phyloP scores from a whole-genome alignment of 2,888 invertebrate species.

The Epinotia ramella region DNA sequence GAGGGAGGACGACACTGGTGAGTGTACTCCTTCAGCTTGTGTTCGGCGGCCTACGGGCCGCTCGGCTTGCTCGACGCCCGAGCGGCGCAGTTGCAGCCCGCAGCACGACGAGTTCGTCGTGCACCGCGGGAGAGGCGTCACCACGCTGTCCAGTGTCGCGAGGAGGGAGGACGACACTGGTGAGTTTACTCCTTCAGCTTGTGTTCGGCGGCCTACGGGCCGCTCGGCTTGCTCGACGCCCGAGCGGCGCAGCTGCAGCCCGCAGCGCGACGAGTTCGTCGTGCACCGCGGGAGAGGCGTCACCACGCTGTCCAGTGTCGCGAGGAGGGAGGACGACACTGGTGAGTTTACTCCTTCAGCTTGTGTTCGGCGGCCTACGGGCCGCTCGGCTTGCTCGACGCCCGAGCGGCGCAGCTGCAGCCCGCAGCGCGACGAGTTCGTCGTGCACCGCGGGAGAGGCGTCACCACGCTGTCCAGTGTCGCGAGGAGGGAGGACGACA shows the following conservation, averaged over 20 bases:
- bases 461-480: constrained; percentile 90
- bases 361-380: constrained; percentile 61
- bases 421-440: constrained; percentile 88
- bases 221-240: constrained; percentile 78
- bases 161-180: constrained; percentile 61
- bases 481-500: constrained; percentile 64
- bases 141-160: constrained; percentile 88
- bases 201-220: constrained; percentile 60
- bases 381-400: constrained; percentile 75
- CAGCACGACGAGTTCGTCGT: constrained; percentile 91
- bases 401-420: constrained; percentile 61
- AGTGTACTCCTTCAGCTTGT: constrained; percentile 64
- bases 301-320: constrained; percentile 89
- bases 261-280: constrained; percentile 89
- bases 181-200: constrained; percentile 61
- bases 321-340: constrained; percentile 62
- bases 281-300: constrained; percentile 92
- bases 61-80: constrained; percentile 78
- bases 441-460: constrained; percentile 92
- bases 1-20: constrained; percentile 58
- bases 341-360: constrained; percentile 59
- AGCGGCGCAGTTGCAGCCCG: constrained; percentile 58
- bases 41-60: constrained; percentile 61
- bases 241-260: constrained; percentile 58
- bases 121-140: constrained; percentile 91